Conservation (phyloP, 2,888 invertebrate species). For the Drosophila affinis region DNA sequence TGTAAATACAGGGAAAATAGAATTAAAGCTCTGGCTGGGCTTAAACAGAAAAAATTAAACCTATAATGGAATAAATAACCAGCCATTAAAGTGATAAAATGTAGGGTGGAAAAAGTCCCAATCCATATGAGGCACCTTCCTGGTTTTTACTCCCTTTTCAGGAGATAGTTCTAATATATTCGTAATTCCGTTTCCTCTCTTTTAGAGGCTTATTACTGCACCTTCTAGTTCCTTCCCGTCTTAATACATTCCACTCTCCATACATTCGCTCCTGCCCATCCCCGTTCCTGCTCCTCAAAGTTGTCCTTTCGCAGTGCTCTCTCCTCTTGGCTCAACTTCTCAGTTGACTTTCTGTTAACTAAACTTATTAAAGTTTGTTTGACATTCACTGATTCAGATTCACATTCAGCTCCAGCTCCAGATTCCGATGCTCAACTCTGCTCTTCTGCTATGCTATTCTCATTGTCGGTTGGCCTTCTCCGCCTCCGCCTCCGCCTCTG, state of each 20-base stretch:
- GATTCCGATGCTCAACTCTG: not conserved
- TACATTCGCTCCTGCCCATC: not conserved
- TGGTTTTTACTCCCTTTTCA: not conserved
- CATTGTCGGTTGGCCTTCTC: slow-evolving; percentile 27
- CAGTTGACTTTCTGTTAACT: slow-evolving; percentile 27
- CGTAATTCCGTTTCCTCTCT: not conserved
- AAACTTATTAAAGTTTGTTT: slow-evolving; percentile 38
- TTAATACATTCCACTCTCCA: not conserved
- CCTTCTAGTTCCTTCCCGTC: not conserved
- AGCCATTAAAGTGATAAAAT: not conserved
- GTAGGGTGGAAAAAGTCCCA: not conserved
- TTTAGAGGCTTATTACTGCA: not conserved
- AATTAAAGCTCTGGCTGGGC: not conserved
- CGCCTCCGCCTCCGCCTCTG: slow-evolving; percentile 17
- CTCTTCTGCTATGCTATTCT: slow-evolving; percentile 20
- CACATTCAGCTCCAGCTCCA: slow-evolving; percentile 8
- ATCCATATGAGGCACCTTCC: too few relatives aligned
- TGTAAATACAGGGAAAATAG: not conserved
- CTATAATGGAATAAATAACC: not conserved
- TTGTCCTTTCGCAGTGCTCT: not conserved
- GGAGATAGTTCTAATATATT: not conserved
- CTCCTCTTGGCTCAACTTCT: not conserved
- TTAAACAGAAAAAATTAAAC: not conserved
- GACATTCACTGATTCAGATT: slow-evolving; percentile 37
- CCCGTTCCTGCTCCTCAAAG: not conserved